These are phyloP conservation scores for Triplophysa bombifrons DNA, from an alignment of 2,797 vertebrate genomes.

Conservation along the genomic window DNA sequence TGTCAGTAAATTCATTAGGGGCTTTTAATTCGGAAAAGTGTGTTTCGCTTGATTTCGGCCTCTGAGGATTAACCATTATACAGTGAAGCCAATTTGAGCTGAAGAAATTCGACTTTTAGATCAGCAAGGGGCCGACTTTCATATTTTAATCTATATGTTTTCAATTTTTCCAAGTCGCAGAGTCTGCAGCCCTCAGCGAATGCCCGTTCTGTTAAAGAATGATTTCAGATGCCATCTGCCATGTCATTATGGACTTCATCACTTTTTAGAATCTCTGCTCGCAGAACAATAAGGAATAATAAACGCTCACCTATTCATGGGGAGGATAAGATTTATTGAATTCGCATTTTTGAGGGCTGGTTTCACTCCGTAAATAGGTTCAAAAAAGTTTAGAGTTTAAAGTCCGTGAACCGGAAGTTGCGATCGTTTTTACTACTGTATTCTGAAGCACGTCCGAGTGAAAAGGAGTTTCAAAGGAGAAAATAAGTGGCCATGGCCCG, in stretches of 20 bases:
- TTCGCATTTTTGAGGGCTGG: constrained; percentile 19
- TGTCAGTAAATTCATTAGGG: constrained; percentile 32
- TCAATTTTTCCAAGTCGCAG: constrained; percentile 5
- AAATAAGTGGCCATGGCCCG: too few species aligned
- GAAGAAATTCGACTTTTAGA: constrained; percentile 50
- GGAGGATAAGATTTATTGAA: constrained; percentile 45
- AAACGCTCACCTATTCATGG: constrained; percentile 22
- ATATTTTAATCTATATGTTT: constrained; percentile 39
- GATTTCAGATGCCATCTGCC: constrained; percentile 30
- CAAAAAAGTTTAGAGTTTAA: neutral
- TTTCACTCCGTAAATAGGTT: neutral
- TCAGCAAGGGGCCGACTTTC: constrained; percentile 35
- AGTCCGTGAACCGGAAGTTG: too few species aligned
- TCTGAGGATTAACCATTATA: constrained; percentile 59
- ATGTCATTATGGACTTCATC: constrained; percentile 8
- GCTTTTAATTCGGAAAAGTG: constrained; percentile 54
- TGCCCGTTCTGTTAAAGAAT: constrained; percentile 47
- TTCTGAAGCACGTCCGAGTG: too few species aligned
- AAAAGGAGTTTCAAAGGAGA: too few species aligned
- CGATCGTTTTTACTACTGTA: too few species aligned
- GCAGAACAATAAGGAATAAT: constrained; percentile 22
- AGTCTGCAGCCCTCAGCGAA: constrained; percentile 9
- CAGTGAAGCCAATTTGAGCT: constrained; percentile 51
- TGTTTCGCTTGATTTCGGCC: constrained; percentile 55
- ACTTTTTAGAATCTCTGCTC: constrained; percentile 32